phyloP scores from a whole-genome alignment of 2,888 invertebrate species.

The Drosophila austrosaltans region DNA sequence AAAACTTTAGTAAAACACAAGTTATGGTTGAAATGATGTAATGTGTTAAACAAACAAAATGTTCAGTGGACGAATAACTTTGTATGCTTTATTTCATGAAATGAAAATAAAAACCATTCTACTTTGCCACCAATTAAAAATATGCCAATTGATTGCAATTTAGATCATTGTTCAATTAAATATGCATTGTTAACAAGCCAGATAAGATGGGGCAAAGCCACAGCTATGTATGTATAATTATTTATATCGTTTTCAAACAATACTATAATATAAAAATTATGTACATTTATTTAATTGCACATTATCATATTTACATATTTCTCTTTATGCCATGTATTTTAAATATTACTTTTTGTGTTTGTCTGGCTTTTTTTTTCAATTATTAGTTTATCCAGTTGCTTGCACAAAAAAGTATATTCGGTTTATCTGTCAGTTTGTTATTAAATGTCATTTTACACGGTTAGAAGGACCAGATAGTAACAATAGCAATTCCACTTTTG shows the following conservation, averaged over 20 bases:
- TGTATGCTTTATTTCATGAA: slow-evolving; percentile 22
- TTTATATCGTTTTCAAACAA: slow-evolving; percentile 13
- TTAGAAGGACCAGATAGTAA: no score
- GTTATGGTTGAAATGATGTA: slow-evolving; percentile 3
- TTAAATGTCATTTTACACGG: background rate
- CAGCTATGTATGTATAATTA: slow-evolving; percentile 9
- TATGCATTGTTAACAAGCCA: slow-evolving; percentile 62
- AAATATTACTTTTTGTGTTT: slow-evolving; percentile 29
- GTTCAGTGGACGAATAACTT: slow-evolving; percentile 14
- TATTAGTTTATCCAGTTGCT: slow-evolving; percentile 31
- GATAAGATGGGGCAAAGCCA: slow-evolving; percentile 40
- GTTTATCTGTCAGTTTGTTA: background rate
- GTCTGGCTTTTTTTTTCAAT: slow-evolving; percentile 13
- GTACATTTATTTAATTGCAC: slow-evolving; percentile 8
- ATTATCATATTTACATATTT: slow-evolving; percentile 6
- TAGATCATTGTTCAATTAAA: slow-evolving; percentile 51
- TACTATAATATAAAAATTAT: background rate
- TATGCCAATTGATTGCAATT: slow-evolving; percentile 45
- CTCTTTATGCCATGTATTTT: background rate
- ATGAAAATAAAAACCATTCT: slow-evolving; percentile 22
- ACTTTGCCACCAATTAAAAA: slow-evolving; percentile 23
- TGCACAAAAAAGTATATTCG: background rate
- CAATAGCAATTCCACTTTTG: no score
- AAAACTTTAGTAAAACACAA: background rate
- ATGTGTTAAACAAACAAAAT: background rate